phyloP scores from a whole-genome alignment of 2,113 vertebrate genomes.

The Smithornis capensis region DNA sequence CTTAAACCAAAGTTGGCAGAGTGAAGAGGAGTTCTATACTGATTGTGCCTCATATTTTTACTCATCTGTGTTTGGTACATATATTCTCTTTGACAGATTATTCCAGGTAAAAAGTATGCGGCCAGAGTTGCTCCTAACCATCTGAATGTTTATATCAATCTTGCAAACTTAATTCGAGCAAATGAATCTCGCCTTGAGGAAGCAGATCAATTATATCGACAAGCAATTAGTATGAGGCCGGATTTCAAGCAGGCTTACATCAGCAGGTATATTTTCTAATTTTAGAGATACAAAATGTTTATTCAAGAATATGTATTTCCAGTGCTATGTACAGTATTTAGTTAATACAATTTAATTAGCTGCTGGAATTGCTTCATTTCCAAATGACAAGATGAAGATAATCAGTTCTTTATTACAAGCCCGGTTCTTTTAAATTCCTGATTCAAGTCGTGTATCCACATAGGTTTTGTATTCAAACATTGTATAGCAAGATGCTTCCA shows the following conservation, averaged over 20 bases:
- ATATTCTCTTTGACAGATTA: slow-evolving; percentile 77
- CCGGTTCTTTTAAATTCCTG: background rate
- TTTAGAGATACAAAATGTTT: background rate
- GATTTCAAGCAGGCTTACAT: slow-evolving; percentile 99
- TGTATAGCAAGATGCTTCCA: background rate
- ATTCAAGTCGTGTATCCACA: background rate
- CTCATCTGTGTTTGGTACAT: background rate
- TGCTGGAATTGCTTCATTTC: background rate
- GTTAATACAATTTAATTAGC: background rate
- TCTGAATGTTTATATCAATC: slow-evolving; percentile 97
- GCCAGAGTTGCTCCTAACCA: slow-evolving; percentile 97
- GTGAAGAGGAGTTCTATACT: background rate
- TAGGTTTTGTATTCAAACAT: background rate
- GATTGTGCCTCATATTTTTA: background rate
- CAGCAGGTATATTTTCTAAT: slow-evolving; percentile 83
- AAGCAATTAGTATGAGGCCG: slow-evolving; percentile 97
- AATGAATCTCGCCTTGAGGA: slow-evolving; percentile 95
- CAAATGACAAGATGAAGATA: background rate
- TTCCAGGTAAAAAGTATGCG: slow-evolving; percentile 97
- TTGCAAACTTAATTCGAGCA: slow-evolving; percentile 93
- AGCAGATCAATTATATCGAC: slow-evolving; percentile 95
- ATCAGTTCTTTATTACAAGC: background rate
- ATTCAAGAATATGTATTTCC: background rate
- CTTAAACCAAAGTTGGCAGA: background rate
- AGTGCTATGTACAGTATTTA: background rate